Evolutionary conservation across 2,888 invertebrate species (phyloP).

Genomic region (Villa cingulata): DNA sequence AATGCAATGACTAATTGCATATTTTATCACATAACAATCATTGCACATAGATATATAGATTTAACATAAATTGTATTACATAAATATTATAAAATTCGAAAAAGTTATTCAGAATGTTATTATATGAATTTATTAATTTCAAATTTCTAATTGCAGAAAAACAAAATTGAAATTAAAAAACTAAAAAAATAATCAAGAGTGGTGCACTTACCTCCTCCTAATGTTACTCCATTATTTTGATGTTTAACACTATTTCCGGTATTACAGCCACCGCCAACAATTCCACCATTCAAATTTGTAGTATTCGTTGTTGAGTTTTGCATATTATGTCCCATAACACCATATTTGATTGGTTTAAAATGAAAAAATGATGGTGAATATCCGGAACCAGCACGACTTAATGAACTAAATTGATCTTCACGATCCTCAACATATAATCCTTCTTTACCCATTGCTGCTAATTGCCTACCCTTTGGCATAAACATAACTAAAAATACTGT

Average conservation of each 20-base stretch:
- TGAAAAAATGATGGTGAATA: slow-evolving; percentile 88
- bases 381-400: slow-evolving; percentile 63
- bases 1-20: no score
- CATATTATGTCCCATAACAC: slow-evolving; percentile 44
- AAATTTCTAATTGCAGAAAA: no score
- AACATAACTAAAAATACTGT: slow-evolving; percentile 88
- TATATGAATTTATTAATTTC: no score
- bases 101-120: no score
- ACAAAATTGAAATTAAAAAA: no score
- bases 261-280: slow-evolving; percentile 29
- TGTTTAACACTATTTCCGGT: slow-evolving; percentile 40
- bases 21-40: no score
- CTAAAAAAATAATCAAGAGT: no score
- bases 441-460: slow-evolving; percentile 85
- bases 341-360: slow-evolving; percentile 77
- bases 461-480: slow-evolving; percentile 79
- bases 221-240: slow-evolving; percentile 36
- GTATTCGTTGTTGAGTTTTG: slow-evolving; percentile 34
- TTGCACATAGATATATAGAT: no score
- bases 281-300: slow-evolving; percentile 12
- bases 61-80: no score
- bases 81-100: no score
- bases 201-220: slow-evolving; percentile 20
- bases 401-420: slow-evolving; percentile 68
- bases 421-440: slow-evolving; percentile 69